phyloP scores from a whole-genome alignment of 2,797 vertebrate genomes.

The Girardinus metallicus region DNA sequence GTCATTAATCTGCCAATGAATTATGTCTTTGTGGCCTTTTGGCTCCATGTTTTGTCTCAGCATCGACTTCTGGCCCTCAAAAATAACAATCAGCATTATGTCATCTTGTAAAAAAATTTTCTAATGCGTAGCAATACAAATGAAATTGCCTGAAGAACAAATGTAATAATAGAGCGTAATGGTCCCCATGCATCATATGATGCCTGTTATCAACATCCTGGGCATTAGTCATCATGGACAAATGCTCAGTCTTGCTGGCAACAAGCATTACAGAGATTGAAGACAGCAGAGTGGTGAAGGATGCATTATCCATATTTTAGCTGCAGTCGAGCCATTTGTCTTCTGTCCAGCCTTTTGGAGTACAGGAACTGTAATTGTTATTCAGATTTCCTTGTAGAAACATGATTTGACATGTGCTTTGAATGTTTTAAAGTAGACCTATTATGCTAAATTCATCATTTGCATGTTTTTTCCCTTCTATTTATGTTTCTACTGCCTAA shows the following conservation, averaged over 20 bases:
- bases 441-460: too few relatives aligned
- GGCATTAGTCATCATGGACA: constrained; percentile 63
- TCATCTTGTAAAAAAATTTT: constrained; percentile 26
- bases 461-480: too few relatives aligned
- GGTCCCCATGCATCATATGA: constrained; percentile 60
- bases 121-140: constrained; percentile 36
- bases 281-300: constrained; percentile 31
- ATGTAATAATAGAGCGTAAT: constrained; percentile 52
- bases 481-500: too few relatives aligned
- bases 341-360: constrained; percentile 33
- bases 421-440: background rate
- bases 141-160: constrained; percentile 43
- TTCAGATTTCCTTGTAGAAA: constrained; percentile 10
- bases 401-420: constrained; percentile 10
- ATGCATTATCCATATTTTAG: constrained; percentile 44
- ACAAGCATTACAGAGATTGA: constrained; percentile 47
- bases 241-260: constrained; percentile 51
- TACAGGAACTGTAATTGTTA: constrained; percentile 39
- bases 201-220: constrained; percentile 50
- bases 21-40: constrained; percentile 7
- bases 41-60: constrained; percentile 9
- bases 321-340: constrained; percentile 53
- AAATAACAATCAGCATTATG: constrained; percentile 32
- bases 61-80: constrained; percentile 15
- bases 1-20: constrained; percentile 30